phyloP scores from a whole-genome alignment of 2,113 vertebrate species.

The Chionomys nivalis region DNA sequence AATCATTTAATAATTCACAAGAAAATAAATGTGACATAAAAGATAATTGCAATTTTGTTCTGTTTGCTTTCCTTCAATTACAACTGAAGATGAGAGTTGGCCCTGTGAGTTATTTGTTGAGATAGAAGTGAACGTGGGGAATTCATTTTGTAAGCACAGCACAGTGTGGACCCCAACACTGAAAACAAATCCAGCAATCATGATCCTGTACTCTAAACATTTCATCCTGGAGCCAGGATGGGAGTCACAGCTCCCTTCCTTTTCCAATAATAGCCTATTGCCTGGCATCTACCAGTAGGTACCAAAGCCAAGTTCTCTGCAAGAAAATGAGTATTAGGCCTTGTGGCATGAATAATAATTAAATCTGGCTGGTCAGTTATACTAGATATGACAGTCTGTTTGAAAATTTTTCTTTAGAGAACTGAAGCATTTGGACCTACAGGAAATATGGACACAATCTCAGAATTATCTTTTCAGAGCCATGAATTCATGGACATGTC shows the following conservation, averaged over 20 bases:
- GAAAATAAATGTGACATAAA: slow-evolving; percentile 85
- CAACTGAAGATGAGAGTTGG: slow-evolving; percentile 80
- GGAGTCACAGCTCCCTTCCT: slow-evolving; percentile 79
- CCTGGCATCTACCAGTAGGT: slow-evolving; percentile 80
- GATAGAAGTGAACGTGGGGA: neutral
- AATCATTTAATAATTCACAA: slow-evolving; percentile 84
- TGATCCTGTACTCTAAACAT: slow-evolving; percentile 80
- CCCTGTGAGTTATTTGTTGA: slow-evolving; percentile 36
- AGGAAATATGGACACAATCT: slow-evolving; percentile 30
- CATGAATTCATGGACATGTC: neutral
- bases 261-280: slow-evolving; percentile 82
- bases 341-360: slow-evolving; percentile 83
- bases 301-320: slow-evolving; percentile 84
- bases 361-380: slow-evolving; percentile 78
- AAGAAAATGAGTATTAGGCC: slow-evolving; percentile 83
- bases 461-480: slow-evolving; percentile 24
- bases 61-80: slow-evolving; percentile 84
- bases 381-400: slow-evolving; percentile 70
- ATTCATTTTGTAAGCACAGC: slow-evolving; percentile 28
- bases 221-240: slow-evolving; percentile 69
- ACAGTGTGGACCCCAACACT: slow-evolving; percentile 45
- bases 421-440: neutral
- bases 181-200: slow-evolving; percentile 77
- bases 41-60: slow-evolving; percentile 83
- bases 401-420: slow-evolving; percentile 72